Base-by-base conservation (phyloP, 92 coral and sea anemone species). In the Palythoa heliodiscus region DNA sequence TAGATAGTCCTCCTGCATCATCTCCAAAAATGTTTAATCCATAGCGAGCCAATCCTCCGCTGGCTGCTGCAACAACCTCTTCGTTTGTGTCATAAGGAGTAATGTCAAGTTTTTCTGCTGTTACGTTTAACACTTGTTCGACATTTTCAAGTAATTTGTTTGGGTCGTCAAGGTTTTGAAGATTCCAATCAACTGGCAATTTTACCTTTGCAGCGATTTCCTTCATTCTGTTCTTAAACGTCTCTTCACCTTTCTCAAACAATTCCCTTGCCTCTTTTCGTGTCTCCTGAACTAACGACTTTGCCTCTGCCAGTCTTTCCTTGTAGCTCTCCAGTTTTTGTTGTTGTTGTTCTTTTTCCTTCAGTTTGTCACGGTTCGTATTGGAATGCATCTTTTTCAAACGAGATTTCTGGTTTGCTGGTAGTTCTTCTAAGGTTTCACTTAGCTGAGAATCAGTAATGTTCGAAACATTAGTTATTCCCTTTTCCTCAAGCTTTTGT, bases 31-130 rank as follows among this genome's bases (percentile, higher is more conserved):
- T 2, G 23, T 39, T 60, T 15, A 78, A 58, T 2, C 57, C 83
- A 39, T 78, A 55, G 20, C 70, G 55, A 37, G 83, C 70, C 29
- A 58, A 60, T 9, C 83, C 83, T 8, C 83, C 71, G 29, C 83
- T 78, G 23, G 83, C 71, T n/a, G 83, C 71, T 14, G 83, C 69
- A 17, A 60, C 83, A 55, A 78, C 71, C 6, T 78, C 83, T 39
- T 78, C 83, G 66, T 78, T 58, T 19, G 70, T 60, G 70, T 78
- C 69, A 40, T 78, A 60, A 19, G 71, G 83, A 37, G 52, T 2
- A 12, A 78, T 17, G 7, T 64, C 20, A 38, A 78, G 52, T 58
- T 78, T 78, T 78, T 78, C 70, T n/a, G 69, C 25, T 58, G 83
- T 64, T 37, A 17, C 58, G 19, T 78, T 78, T 38, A 78, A 40